Percentiles rank a stretch among this genome's conserved stretches.
Evolutionary conservation across 1,140 invertebrate genomes (phyloP).

Genomic region (Caenorhabditis tropicalis): DNA sequence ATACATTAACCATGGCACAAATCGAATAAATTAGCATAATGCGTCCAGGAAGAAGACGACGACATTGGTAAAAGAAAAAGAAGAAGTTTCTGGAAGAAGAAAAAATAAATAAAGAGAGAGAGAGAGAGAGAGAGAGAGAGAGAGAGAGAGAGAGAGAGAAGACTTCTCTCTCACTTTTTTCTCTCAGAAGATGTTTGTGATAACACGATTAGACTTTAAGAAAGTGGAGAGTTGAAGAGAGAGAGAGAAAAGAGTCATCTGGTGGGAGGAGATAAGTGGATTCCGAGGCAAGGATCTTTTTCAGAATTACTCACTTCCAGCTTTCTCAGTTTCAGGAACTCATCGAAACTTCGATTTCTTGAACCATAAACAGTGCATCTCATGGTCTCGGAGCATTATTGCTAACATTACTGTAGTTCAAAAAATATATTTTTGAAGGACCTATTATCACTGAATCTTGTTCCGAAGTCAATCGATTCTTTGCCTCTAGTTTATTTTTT

Average conservation of each 20-base stretch:
- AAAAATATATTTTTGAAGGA: too few relatives aligned
- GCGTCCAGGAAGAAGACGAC: constrained; percentile 33
- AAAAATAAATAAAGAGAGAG: not conserved
- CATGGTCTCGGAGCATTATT: too few relatives aligned
- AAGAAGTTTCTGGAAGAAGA: not conserved
- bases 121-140: too few relatives aligned
- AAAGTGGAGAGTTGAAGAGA: not conserved
- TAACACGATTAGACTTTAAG: not conserved
- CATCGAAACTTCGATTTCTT: too few relatives aligned
- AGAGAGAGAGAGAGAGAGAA: not conserved
- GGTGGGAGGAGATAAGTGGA: not conserved
- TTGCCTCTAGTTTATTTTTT: not conserved
- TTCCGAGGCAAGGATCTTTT: not conserved
- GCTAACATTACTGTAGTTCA: too few relatives aligned
- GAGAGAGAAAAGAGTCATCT: not conserved
- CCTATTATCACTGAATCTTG: too few relatives aligned
- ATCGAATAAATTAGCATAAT: constrained; percentile 45
- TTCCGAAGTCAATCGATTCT: not conserved
- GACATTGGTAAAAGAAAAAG: not conserved
- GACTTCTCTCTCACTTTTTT: not conserved
- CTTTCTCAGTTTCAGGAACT: too few relatives aligned
- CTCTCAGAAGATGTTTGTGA: not conserved
- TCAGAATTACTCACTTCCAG: too few relatives aligned
- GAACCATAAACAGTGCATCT: too few relatives aligned
- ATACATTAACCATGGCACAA: constrained; percentile 44